Percentiles rank a stretch among this genome's conserved stretches.
phyloP scores from a whole-genome alignment of 2,888 invertebrate species.

The Coenonympha glycerion region DNA sequence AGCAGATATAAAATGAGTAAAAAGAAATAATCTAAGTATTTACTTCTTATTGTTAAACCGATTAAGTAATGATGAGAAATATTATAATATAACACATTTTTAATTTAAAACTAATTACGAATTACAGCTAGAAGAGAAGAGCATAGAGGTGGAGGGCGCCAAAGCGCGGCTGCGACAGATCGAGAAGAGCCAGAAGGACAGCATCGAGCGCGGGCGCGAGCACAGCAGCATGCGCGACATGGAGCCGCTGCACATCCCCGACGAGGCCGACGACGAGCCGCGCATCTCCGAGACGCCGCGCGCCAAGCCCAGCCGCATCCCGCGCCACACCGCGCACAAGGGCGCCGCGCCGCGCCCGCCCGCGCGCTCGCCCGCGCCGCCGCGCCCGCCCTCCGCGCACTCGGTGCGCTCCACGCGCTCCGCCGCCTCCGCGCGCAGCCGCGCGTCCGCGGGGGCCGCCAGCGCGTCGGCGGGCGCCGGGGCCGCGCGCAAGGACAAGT shows the following conservation, averaged over 20 bases:
- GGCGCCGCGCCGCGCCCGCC: conserved; percentile 61
- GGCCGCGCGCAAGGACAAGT: conserved; percentile 53
- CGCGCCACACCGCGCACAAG: conserved; percentile 35
- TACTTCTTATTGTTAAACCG: no score
- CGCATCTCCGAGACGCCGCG: conserved; percentile 77
- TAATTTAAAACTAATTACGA: neutral
- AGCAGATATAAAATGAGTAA: no score
- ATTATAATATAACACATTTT: neutral
- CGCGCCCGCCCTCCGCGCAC: conserved; percentile 50
- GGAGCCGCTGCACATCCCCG: conserved; percentile 61
- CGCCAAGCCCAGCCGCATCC: conserved; percentile 72
- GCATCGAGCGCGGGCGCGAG: conserved; percentile 25
- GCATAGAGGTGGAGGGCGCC: conserved; percentile 89
- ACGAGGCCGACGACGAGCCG: conserved; percentile 56
- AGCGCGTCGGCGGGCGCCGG: conserved; percentile 34
- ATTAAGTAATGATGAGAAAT: no score
- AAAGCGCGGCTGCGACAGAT: conserved; percentile 84
- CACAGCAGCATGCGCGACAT: conserved; percentile 61
- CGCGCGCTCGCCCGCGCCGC: conserved; percentile 36
- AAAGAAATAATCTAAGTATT: no score
- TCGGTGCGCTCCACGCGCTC: conserved; percentile 43
- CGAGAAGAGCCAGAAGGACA: conserved; percentile 65
- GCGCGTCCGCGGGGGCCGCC: conserved; percentile 44
- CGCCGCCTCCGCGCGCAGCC: conserved; percentile 50
- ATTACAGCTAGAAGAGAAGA: conserved; percentile 85